Evolutionary conservation across 2,888 invertebrate genomes (phyloP).

Genomic region (Octonoba sinensis): DNA sequence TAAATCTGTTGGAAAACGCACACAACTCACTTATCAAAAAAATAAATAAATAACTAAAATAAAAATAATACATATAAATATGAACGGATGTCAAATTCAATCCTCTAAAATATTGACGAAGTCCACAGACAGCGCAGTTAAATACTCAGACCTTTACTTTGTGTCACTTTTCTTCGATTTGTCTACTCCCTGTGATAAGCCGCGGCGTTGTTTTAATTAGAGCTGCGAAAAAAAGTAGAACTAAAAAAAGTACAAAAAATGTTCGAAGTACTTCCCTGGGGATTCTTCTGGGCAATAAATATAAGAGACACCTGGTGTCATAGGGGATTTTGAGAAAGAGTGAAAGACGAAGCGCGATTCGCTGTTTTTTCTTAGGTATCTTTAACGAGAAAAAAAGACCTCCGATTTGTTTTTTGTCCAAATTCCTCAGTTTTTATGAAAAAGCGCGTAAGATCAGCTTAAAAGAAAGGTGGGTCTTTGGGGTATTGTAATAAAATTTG

Average conservation of each 20-base stretch:
- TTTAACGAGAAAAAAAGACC: neutral
- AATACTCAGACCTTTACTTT: conserved; percentile 5
- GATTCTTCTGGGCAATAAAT: conserved; percentile 56
- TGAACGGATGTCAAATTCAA: too few species aligned
- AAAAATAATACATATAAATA: too few species aligned
- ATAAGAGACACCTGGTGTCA: conserved; percentile 64
- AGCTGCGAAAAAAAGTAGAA: conserved; percentile 45
- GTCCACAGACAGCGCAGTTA: too few species aligned
- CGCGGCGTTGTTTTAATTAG: conserved; percentile 63
- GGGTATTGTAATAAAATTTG: conserved; percentile 51
- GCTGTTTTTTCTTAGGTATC: neutral
- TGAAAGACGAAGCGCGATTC: conserved; percentile 58
- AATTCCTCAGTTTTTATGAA: neutral
- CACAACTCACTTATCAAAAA: too few species aligned
- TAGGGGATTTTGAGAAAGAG: conserved; percentile 53
- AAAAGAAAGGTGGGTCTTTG: conserved; percentile 19
- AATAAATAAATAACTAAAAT: too few species aligned
- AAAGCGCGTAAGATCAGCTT: neutral
- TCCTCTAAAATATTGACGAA: too few species aligned
- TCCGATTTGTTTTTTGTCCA: too few species aligned
- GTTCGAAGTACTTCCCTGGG: conserved; percentile 28
- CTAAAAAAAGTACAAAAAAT: conserved; percentile 19
- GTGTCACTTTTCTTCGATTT: conserved; percentile 8
- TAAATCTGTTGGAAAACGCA: too few species aligned
- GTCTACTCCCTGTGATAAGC: conserved; percentile 34